Conservation (phyloP, 2,888 invertebrate genomes). For the Seira ritae region DNA sequence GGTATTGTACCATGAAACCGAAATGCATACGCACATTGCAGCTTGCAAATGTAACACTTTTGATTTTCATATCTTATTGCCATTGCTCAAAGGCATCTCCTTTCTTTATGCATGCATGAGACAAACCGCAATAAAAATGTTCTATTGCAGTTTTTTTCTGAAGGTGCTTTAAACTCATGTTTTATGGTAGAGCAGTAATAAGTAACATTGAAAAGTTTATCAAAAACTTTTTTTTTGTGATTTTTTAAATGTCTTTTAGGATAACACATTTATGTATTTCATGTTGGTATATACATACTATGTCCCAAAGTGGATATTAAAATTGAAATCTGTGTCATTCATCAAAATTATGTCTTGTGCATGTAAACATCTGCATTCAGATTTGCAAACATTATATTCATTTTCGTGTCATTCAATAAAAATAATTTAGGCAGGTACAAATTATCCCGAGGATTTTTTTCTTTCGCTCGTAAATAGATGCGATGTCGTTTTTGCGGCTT, state of each 20-base stretch:
- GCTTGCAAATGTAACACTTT: slow-evolving; percentile 10
- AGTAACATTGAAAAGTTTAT: too few species aligned
- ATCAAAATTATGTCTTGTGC: not conserved
- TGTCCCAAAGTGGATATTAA: not conserved
- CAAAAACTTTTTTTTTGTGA: too few species aligned
- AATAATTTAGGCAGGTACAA: not conserved
- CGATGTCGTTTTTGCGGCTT: slow-evolving; percentile 42
- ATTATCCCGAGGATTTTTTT: not conserved
- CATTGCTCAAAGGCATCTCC: not conserved
- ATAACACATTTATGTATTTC: too few species aligned
- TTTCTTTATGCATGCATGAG: slow-evolving; percentile 5
- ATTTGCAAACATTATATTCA: slow-evolving; percentile 11
- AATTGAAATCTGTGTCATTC: slow-evolving; percentile 14
- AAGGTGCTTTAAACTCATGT: too few species aligned
- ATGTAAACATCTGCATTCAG: slow-evolving; percentile 11
- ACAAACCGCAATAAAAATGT: slow-evolving; percentile 7
- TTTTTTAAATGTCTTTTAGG: too few species aligned
- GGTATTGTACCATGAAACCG: slow-evolving; percentile 14
- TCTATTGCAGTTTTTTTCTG: not conserved
- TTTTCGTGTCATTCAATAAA: slow-evolving; percentile 3
- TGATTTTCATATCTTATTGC: not conserved
- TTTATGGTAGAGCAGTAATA: too few species aligned
- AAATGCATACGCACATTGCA: not conserved
- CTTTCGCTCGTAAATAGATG: not conserved
- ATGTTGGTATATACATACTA: not conserved